phyloP scores from a whole-genome alignment of 2,113 vertebrate genomes.

The Perca fluviatilis region DNA sequence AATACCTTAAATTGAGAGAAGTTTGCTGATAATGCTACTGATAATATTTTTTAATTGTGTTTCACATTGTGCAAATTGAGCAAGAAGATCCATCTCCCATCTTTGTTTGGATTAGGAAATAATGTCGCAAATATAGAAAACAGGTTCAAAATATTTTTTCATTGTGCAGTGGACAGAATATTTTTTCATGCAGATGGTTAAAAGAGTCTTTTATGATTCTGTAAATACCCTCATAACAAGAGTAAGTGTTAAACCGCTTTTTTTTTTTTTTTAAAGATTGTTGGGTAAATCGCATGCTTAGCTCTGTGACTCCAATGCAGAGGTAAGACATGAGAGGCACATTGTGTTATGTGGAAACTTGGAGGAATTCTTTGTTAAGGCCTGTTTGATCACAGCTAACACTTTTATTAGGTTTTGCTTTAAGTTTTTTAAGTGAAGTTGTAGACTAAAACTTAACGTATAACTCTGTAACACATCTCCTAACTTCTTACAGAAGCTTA shows the following conservation, averaged over 20 bases:
- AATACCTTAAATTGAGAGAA: not conserved
- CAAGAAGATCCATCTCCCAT: not conserved
- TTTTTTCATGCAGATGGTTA: not conserved
- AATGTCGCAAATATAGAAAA: not conserved
- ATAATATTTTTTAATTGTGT: not conserved
- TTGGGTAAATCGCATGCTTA: not conserved
- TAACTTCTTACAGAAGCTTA: not conserved
- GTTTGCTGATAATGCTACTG: not conserved
- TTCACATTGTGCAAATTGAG: not conserved
- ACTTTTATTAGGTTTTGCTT: constrained; percentile 33
- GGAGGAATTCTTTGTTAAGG: constrained; percentile 17
- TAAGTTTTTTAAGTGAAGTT: constrained; percentile 30
- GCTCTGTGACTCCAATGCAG: not conserved
- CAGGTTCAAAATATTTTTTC: not conserved
- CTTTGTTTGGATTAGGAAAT: not conserved
- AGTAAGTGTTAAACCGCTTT: not conserved
- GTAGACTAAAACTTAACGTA: not conserved
- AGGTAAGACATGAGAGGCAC: not conserved
- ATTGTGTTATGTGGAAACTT: constrained; percentile 8
- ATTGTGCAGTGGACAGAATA: not conserved
- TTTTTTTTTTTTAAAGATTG: not conserved
- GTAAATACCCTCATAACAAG: not conserved
- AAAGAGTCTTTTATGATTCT: not conserved
- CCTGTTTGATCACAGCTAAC: constrained; percentile 30
- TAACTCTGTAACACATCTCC: not conserved